Percentiles rank a stretch among this genome's conserved stretches.
Conservation (phyloP, 1,140 invertebrate species). For the Cotesia vestalis region DNA sequence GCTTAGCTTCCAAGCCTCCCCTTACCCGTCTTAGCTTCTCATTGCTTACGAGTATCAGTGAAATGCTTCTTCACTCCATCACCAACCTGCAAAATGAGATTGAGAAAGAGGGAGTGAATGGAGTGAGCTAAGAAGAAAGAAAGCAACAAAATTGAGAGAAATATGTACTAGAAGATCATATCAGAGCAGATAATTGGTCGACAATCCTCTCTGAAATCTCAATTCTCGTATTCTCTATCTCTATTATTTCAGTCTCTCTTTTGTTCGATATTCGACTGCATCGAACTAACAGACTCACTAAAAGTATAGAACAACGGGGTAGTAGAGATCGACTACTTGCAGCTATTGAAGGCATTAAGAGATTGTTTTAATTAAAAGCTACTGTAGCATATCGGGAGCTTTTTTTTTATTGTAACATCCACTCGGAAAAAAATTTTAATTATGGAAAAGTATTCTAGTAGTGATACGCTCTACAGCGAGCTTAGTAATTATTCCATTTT, state of each 20-base stretch:
- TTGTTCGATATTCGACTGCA: slow-evolving; percentile 34
- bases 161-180: slow-evolving; percentile 59
- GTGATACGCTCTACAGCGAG: too few species aligned
- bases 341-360: slow-evolving; percentile 41
- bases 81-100: slow-evolving; percentile 48
- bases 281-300: slow-evolving; percentile 14
- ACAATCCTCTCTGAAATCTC: slow-evolving; percentile 58
- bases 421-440: too few species aligned
- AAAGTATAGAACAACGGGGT: slow-evolving; percentile 34
- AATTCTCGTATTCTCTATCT: slow-evolving; percentile 39
- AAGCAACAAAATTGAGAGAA: slow-evolving; percentile 44
- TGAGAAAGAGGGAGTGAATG: too few species aligned
- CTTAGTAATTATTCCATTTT: too few species aligned
- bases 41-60: neutral
- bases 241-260: slow-evolving; percentile 40
- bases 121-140: too few species aligned
- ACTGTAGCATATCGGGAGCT: neutral
- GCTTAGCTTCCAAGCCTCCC: slow-evolving; percentile 47
- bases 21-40: too few species aligned
- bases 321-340: slow-evolving; percentile 7
- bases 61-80: neutral
- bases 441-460: too few species aligned
- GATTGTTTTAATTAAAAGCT: slow-evolving; percentile 48
- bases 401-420: neutral
- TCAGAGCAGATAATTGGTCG: slow-evolving; percentile 63